Evolutionary conservation across 2,888 invertebrate genomes (phyloP).

Genomic region (Allygus modestus): DNA sequence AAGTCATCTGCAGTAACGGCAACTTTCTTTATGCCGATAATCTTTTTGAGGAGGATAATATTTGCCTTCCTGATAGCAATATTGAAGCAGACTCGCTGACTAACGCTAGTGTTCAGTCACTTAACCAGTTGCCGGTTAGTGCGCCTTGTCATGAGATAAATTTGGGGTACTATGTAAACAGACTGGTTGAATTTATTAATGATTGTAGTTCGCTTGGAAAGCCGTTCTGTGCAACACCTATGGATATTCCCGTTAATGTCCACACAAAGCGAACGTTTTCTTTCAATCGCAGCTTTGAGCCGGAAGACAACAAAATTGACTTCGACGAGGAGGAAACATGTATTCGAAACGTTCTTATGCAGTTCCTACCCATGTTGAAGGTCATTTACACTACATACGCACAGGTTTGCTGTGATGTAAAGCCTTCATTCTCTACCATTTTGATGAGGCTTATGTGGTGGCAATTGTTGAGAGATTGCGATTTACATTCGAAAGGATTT

Average conservation of each 20-base stretch:
- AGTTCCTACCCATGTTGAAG: slow-evolving; percentile 41
- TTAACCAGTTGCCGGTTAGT: slow-evolving; percentile 38
- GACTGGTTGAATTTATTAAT: slow-evolving; percentile 41
- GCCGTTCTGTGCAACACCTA: neutral
- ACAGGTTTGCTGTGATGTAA: slow-evolving; percentile 48
- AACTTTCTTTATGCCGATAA: slow-evolving; percentile 35
- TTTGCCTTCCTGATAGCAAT: neutral
- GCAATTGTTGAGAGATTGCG: slow-evolving; percentile 61
- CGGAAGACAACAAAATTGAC: neutral
- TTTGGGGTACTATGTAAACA: neutral
- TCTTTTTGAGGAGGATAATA: slow-evolving; percentile 53
- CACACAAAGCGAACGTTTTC: neutral
- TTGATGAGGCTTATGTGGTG: slow-evolving; percentile 56
- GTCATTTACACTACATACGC: slow-evolving; percentile 54
- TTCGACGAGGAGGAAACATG: slow-evolving; percentile 38
- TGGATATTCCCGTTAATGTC: neutral
- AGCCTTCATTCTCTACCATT: slow-evolving; percentile 11
- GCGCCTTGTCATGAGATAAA: slow-evolving; percentile 44
- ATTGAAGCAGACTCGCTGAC: neutral
- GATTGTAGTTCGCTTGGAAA: neutral
- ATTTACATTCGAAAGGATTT: slow-evolving; percentile 43
- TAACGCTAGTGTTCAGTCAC: neutral
- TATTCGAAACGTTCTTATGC: slow-evolving; percentile 39
- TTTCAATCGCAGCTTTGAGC: neutral
- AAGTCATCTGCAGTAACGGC: slow-evolving; percentile 61